These are phyloP conservation scores for Otus scops DNA, from an alignment of 2,797 vertebrate species.

Conservation along the genomic window DNA sequence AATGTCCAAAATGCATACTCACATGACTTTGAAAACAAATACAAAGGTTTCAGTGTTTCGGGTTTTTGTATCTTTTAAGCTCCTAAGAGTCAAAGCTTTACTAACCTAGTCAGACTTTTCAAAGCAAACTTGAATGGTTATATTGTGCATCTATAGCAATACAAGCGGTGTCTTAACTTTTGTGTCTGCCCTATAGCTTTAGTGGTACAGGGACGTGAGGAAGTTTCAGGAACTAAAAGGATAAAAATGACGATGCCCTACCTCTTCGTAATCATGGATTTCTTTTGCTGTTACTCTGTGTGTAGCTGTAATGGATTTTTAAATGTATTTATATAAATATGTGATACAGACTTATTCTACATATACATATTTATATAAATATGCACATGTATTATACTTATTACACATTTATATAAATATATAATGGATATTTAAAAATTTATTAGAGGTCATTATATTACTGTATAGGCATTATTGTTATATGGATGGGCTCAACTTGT, in stretches of 20 bases:
- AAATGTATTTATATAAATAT: not conserved
- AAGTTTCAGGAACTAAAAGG: not conserved
- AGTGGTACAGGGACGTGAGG: rapidly evolving
- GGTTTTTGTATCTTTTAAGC: not conserved
- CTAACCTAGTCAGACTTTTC: not conserved
- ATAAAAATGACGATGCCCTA: not conserved
- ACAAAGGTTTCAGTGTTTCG: not conserved
- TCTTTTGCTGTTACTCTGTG: not conserved
- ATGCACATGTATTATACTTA: not conserved
- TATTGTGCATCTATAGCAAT: not conserved
- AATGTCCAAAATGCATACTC: not conserved
- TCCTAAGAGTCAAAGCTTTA: not conserved
- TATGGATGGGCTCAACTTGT: not conserved
- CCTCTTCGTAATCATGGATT: not conserved
- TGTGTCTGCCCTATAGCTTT: not conserved
- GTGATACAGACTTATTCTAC: not conserved
- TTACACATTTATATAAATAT: not conserved
- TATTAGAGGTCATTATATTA: not conserved
- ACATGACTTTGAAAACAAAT: not conserved
- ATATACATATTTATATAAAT: not conserved
- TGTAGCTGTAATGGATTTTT: not conserved
- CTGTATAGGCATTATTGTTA: not conserved
- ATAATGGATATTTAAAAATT: not conserved
- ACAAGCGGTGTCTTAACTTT: not conserved
- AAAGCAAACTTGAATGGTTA: not conserved